phyloP scores from a whole-genome alignment of 2,888 invertebrate species.

The Drosophila suboccidentalis region DNA sequence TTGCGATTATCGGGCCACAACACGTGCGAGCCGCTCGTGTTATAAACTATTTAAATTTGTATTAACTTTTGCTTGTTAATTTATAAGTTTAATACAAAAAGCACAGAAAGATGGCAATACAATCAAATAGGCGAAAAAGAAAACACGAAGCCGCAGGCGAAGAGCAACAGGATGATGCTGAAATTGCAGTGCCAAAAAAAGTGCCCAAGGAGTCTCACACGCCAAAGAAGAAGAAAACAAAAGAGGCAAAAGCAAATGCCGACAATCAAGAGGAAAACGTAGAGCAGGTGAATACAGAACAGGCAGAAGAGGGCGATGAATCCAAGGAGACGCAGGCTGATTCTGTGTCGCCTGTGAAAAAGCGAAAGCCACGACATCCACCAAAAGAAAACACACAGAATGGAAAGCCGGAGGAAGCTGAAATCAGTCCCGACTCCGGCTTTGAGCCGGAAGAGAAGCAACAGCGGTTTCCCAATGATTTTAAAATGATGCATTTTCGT shows the following conservation, averaged over 20 bases:
- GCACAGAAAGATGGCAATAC: slow-evolving; percentile 73
- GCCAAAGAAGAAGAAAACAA: slow-evolving; percentile 55
- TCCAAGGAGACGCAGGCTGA: slow-evolving; percentile 2
- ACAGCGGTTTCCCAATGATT: slow-evolving; percentile 83
- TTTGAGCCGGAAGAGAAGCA: slow-evolving; percentile 72
- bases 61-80: slow-evolving; percentile 8
- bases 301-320: not conserved
- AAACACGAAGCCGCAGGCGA: slow-evolving; percentile 58
- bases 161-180: slow-evolving; percentile 57
- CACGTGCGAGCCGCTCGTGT: slow-evolving; percentile 55
- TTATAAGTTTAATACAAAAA: slow-evolving; percentile 10
- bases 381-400: slow-evolving; percentile 11
- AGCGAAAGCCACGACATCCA: slow-evolving; percentile 16
- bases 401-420: slow-evolving; percentile 40
- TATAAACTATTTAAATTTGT: slow-evolving; percentile 11
- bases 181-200: slow-evolving; percentile 75
- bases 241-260: slow-evolving; percentile 6
- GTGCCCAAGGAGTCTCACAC: slow-evolving; percentile 64
- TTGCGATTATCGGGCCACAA: slow-evolving; percentile 4
- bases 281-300: slow-evolving; percentile 8
- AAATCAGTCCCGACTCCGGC: slow-evolving; percentile 71
- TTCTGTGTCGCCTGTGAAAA: not conserved
- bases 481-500: slow-evolving; percentile 88
- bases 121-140: slow-evolving; percentile 79
- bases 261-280: not conserved